Percentiles rank a stretch among this genome's conserved stretches.
Conservation (phyloP, 2,888 invertebrate species). For the Steromphala cineraria region DNA sequence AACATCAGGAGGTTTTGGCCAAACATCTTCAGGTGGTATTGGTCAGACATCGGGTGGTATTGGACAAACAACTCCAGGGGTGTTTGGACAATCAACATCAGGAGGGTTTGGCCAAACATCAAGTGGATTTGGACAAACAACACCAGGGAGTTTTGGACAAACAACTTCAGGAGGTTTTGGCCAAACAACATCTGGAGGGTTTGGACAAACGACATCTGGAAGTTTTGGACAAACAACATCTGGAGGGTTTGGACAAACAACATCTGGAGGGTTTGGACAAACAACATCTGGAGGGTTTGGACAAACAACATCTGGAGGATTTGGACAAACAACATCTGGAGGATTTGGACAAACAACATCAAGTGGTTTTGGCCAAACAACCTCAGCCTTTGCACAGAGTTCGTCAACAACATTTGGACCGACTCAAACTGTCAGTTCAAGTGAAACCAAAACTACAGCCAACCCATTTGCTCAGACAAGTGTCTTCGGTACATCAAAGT, state of each 20-base stretch:
- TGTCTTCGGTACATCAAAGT: background rate
- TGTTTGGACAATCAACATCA: background rate
- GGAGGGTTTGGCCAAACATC: background rate
- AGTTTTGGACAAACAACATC: background rate
- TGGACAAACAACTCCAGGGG: slow-evolving; percentile 3
- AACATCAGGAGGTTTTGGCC: background rate
- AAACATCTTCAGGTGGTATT: background rate
- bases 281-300: slow-evolving; percentile 15
- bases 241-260: slow-evolving; percentile 14
- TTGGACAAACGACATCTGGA: background rate
- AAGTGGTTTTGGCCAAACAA: background rate
- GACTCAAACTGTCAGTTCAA: background rate
- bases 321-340: background rate
- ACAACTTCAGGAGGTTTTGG: background rate
- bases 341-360: background rate
- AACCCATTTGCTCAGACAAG: background rate
- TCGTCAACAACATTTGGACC: background rate
- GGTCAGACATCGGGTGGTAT: background rate
- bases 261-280: background rate
- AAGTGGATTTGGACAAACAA: background rate
- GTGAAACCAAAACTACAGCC: background rate
- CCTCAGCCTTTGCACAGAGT: background rate
- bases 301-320: background rate
- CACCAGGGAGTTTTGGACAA: slow-evolving; percentile 10
- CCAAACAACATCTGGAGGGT: background rate